Evolutionary conservation across 2,113 vertebrate genomes (phyloP).

Genomic region (Synodontis membranacea): DNA sequence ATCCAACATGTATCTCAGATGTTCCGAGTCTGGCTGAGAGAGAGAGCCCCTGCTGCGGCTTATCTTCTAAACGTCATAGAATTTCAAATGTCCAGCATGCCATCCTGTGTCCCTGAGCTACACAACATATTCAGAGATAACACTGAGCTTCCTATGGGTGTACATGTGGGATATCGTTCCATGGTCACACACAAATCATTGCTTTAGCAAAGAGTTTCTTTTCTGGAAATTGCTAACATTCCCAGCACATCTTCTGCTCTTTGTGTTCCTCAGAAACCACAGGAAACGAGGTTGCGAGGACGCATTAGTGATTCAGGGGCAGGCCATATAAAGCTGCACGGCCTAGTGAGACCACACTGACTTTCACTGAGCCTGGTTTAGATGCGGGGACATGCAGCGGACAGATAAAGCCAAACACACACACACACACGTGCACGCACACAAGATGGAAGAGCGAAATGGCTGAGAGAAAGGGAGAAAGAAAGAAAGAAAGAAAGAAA

Average conservation of each 20-base stretch:
- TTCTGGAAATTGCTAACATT: slow-evolving; percentile 45
- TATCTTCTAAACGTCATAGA: slow-evolving; percentile 6
- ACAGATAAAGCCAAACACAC: slow-evolving; percentile 40
- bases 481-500: neutral
- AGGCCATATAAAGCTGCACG: slow-evolving; percentile 41
- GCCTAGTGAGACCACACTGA: slow-evolving; percentile 46
- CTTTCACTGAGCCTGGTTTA: slow-evolving; percentile 47
- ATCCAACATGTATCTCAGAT: neutral
- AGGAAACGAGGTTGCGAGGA: slow-evolving; percentile 31
- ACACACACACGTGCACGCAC: neutral
- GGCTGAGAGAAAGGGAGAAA: slow-evolving; percentile 8
- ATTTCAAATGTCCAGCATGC: slow-evolving; percentile 22
- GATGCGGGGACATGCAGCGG: slow-evolving; percentile 42
- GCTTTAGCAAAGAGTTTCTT: slow-evolving; percentile 32
- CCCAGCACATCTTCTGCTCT: slow-evolving; percentile 38
- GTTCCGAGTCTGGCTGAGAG: neutral
- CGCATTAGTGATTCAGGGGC: slow-evolving; percentile 57
- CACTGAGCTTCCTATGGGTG: slow-evolving; percentile 21
- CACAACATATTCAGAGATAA: slow-evolving; percentile 32
- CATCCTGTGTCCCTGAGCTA: slow-evolving; percentile 11
- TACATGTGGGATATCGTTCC: slow-evolving; percentile 28
- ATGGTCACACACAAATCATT: slow-evolving; percentile 52
- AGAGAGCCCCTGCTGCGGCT: neutral
- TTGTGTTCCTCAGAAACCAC: slow-evolving; percentile 45
- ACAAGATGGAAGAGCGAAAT: neutral